Evolutionary conservation across 2,113 vertebrate genomes (phyloP), one percentile per base, ranked within the genome.

Genomic region (Forbesichthys papilliferus): DNA sequence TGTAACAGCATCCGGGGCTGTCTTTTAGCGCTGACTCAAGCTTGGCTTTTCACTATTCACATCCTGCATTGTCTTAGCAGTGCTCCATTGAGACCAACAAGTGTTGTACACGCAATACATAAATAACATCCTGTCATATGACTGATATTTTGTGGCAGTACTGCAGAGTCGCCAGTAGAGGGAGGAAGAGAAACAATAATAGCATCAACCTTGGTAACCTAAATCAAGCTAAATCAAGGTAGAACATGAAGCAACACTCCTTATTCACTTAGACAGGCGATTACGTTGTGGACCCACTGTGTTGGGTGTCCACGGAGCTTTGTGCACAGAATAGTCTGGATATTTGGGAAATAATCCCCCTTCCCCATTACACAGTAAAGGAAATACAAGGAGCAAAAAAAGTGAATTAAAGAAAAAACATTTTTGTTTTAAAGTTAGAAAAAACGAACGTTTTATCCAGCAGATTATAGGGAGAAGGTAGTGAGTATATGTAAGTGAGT

Each of bases 371-470:
- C 58, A 13, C 64, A 70, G 20, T 57, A 46, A 58, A 20, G n/a
- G 7, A 1, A 27, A 20, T 20, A 20, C 1, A 20, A 20, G 20
- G 20, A 20, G 20, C 20, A 20, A 20, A 20, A 20, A 20, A 27
- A 27, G 27, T 27, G 2, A 27, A 27, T 27, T 27, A 3, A 27
- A 27, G 27, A 27, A 27, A 27, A 27, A 27, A 27, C 27, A 27
- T 27, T 2, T 27, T 27, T 27, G 27, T 3, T 27, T 27, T 27
- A 27, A 27, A 27, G 27, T 27, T 27, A 53, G 33, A 59, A 71
- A 13, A 80, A 73, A 47, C 75, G 73, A 49, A 77, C 79, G 73
- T 76, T 89, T 81, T 81, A 84, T 85, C 83, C 84, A 84, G 84
- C 82, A 87, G 78, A 79, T 85, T 62, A 51, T 33, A 69, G 66